Conservation (phyloP, 2,888 invertebrate genomes). For the Crocallis elinguaria region DNA sequence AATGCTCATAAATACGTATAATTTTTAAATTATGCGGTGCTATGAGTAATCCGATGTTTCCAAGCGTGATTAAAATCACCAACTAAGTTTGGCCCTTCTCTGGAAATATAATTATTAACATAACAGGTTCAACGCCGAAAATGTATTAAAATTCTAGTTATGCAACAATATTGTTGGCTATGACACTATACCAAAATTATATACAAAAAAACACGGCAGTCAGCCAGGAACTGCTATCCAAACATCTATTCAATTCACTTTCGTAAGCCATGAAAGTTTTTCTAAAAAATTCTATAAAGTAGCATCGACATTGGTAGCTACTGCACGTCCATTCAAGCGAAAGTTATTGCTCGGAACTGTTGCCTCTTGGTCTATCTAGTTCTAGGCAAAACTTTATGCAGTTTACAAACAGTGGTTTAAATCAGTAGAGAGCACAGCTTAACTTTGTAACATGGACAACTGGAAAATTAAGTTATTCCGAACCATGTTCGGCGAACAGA, state of each 20-base stretch:
- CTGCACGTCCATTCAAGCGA: conserved; percentile 28
- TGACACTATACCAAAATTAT: background rate
- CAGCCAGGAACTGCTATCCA: background rate
- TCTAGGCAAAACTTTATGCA: conserved; percentile 21
- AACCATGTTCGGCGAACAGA: conserved; percentile 39
- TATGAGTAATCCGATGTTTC: conserved; percentile 6
- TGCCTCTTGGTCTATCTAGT: conserved; percentile 19
- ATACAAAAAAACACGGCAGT: background rate
- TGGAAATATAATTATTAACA: conserved; percentile 1
- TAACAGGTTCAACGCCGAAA: conserved; percentile 1
- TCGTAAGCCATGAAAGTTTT: background rate
- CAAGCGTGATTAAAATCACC: conserved; percentile 1
- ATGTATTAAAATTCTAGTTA: too few relatives aligned
- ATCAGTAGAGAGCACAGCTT: conserved; percentile 19
- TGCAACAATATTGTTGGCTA: too few relatives aligned
- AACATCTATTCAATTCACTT: background rate
- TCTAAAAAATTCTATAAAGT: conserved; percentile 7
- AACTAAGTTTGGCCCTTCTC: background rate
- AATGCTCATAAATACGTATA: background rate
- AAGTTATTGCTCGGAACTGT: conserved; percentile 33
- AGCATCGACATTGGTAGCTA: conserved; percentile 21
- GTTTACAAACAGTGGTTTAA: conserved; percentile 22
- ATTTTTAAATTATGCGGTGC: conserved; percentile 1
- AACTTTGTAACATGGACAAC: conserved; percentile 22
- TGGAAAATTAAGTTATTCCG: conserved; percentile 46